Evolutionary conservation across 2,888 invertebrate species (phyloP).

Genomic region (Drosophila phalerata): DNA sequence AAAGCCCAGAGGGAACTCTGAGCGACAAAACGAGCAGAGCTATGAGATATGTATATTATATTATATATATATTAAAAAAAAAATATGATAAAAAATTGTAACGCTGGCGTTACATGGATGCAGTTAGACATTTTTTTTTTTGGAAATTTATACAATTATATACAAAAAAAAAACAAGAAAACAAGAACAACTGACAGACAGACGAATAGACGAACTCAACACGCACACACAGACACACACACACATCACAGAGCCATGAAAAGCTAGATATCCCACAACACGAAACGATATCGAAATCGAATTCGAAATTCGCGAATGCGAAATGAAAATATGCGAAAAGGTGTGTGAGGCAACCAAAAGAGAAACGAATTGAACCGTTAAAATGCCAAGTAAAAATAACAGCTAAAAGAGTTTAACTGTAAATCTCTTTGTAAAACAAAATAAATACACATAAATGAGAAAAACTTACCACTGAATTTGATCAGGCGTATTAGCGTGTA

Average conservation of each 20-base stretch:
- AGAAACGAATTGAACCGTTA: constrained; percentile 54
- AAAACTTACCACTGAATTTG: constrained; percentile 60
- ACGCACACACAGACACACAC: constrained; percentile 16
- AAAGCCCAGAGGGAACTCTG: constrained; percentile 11
- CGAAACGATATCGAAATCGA: constrained; percentile 39
- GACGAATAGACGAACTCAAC: constrained; percentile 11
- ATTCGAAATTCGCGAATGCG: constrained; percentile 42
- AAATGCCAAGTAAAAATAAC: constrained; percentile 41
- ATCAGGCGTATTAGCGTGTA: constrained; percentile 61
- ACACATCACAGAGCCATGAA: constrained; percentile 6
- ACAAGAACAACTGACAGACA: constrained; percentile 20
- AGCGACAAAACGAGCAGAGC: constrained; percentile 30
- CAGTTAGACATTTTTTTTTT: constrained; percentile 65
- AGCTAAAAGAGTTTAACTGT: constrained; percentile 35
- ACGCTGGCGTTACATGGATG: constrained; percentile 77
- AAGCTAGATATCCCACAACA: constrained; percentile 21
- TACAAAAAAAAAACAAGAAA: constrained; percentile 44
- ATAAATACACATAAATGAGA: constrained; percentile 26
- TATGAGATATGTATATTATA: constrained; percentile 52
- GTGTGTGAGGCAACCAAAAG: constrained; percentile 19
- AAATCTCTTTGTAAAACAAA: constrained; percentile 15
- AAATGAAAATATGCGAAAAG: constrained; percentile 28
- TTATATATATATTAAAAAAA: constrained; percentile 30
- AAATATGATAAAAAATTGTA: constrained; percentile 49
- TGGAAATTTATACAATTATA: constrained; percentile 66